Evolutionary conservation across 2,113 vertebrate genomes (phyloP), one percentile per base, ranked within the genome.

Genomic region (Ancistrus triradiatus): DNA sequence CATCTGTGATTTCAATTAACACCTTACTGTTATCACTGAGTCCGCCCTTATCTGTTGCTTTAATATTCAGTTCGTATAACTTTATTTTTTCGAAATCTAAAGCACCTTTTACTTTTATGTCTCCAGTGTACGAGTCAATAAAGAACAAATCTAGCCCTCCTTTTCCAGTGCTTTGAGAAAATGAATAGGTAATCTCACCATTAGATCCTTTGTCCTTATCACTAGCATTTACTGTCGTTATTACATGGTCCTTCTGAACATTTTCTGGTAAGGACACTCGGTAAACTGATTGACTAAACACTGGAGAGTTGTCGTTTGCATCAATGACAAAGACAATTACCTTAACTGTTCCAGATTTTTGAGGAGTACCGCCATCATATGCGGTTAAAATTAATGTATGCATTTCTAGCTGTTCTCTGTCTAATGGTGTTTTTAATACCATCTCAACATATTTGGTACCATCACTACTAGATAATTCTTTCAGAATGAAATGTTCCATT

Each of bases 1-100:
- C 17, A 51, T 50, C 28, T 8, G 4, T 51, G 13, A 95, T 77
- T 0, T 91, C 85, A 50, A 95, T 57, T 0, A 85, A 37, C 1
- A 93, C 78, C 67, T 92, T 91, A 37, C 80, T 75, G 0, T 91
- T 80, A 0, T 85, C 78, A 1, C 66, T 24, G n/a, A 91, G 44
- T 0, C 89, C 89, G 0, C 90, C 90, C 1, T 85, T 81, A 1
- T 94, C 92, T 46, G 73, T 88, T 0, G 88, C 90, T 60, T 90
- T 78, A 1, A 94, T 50, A 7, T 17, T 77, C 0, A 84, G 68
- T 42, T 89, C 86, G 2, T 87, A 88, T 7, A 79, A 67, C 49
- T 78, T 91, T 0, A 2, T 2, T 50, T 79, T 82, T 78, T 97
- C 91, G 0, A 85, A 95, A 73, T 96, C 88, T 24, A 92, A 47